Conservation (phyloP, 2,113 vertebrate genomes). For the Microtus richardsoni region DNA sequence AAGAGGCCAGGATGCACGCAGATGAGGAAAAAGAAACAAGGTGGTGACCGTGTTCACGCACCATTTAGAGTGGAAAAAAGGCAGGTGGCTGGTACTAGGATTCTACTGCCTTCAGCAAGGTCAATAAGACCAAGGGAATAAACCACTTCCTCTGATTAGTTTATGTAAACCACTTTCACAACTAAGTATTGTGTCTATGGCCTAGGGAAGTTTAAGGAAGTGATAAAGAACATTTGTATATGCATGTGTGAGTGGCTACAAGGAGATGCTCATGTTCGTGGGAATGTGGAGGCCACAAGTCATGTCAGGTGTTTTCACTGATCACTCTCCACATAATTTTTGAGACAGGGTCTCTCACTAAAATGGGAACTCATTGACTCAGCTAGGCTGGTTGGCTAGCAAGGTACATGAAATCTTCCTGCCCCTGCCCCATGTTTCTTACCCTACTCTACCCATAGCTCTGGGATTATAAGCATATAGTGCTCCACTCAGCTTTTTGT, state of each 20-base stretch:
- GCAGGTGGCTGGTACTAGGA: not conserved
- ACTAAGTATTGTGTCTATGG: not conserved
- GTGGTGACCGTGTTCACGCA: slow-evolving; percentile 1
- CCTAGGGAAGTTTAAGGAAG: slow-evolving; percentile 4
- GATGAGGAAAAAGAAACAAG: slow-evolving; percentile 27
- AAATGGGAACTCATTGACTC: not conserved
- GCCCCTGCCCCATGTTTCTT: not conserved
- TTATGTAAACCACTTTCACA: not conserved
- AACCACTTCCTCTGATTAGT: not conserved
- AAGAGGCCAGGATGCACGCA: slow-evolving; percentile 60
- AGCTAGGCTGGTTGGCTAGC: not conserved
- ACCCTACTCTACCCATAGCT: too few species aligned
- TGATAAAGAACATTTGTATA: not conserved
- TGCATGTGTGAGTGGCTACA: not conserved
- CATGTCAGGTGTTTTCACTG: not conserved
- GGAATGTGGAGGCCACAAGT: too few species aligned
- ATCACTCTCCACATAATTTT: not conserved
- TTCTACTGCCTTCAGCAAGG: not conserved
- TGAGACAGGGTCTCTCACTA: not conserved
- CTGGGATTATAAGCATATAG: too few species aligned
- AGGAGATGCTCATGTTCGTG: too few species aligned
- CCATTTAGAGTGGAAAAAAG: slow-evolving; percentile 10
- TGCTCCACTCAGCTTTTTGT: not conserved
- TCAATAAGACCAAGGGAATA: not conserved
- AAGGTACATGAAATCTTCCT: not conserved